These are phyloP conservation scores for Ectropis crepuscularia DNA, from an alignment of 2,888 invertebrate genomes.

Conservation along the genomic window DNA sequence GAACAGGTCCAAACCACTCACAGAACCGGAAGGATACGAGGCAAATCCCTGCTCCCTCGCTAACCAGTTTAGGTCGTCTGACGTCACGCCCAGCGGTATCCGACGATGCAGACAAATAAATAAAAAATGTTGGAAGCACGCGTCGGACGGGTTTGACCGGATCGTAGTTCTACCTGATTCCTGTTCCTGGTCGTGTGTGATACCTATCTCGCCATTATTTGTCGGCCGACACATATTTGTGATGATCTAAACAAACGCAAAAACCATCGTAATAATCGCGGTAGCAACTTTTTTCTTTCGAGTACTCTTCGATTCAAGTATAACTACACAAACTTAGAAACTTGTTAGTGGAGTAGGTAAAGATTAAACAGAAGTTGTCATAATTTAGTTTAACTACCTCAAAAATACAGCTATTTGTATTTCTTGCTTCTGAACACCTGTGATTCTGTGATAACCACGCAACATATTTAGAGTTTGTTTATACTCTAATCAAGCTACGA, in stretches of 20 bases:
- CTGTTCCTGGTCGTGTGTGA: conserved; percentile 80
- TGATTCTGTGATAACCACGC: too few relatives aligned
- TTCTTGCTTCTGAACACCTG: too few relatives aligned
- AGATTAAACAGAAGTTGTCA: too few relatives aligned
- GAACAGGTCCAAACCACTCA: conserved; percentile 82
- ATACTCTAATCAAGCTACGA: too few relatives aligned
- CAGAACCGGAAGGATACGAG: conserved; percentile 85
- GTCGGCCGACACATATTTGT: conserved; percentile 52
- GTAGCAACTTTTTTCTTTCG: background rate
- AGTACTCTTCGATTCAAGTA: background rate
- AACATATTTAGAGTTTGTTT: too few relatives aligned
- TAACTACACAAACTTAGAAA: too few relatives aligned
- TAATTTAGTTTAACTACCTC: too few relatives aligned
- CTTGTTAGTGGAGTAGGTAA: too few relatives aligned
- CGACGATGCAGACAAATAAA: conserved; percentile 84
- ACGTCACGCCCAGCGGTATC: conserved; percentile 84
- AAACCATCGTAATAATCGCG: conserved; percentile 7
- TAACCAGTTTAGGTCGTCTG: conserved; percentile 84
- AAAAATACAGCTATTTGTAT: too few relatives aligned
- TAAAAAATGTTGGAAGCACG: conserved; percentile 85
- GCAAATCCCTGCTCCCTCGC: conserved; percentile 85
- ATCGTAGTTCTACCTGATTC: conserved; percentile 85
- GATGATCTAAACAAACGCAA: conserved; percentile 18
- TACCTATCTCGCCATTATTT: conserved; percentile 66
- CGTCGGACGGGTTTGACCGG: conserved; percentile 84